These are phyloP conservation scores for Syndactyla subalaris DNA, from an alignment of 2,797 vertebrate genomes.

Conservation along the genomic window DNA sequence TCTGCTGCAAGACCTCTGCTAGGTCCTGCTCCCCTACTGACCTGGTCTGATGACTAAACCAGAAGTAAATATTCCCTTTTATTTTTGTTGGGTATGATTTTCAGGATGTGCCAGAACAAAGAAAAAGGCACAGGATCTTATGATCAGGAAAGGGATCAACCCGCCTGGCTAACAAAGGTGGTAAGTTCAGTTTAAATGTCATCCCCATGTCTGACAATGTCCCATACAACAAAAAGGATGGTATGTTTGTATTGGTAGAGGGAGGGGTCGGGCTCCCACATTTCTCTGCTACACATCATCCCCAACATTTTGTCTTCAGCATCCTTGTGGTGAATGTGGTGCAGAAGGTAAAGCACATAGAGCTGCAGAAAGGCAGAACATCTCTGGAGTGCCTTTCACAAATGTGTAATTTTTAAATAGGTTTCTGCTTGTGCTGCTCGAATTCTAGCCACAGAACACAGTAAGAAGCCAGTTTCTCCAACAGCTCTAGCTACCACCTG, in stretches of 20 bases:
- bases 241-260: neutral
- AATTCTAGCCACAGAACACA: neutral
- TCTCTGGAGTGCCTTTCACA: neutral
- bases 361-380: neutral
- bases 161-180: neutral
- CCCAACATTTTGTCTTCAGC: neutral
- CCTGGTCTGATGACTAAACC: neutral
- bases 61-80: neutral
- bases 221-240: neutral
- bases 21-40: neutral
- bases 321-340: neutral
- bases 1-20: neutral
- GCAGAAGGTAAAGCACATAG: neutral
- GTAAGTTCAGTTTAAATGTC: neutral
- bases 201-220: neutral
- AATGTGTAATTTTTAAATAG: neutral
- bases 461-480: neutral
- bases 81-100: neutral
- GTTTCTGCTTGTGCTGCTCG: neutral
- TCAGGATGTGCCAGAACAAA: neutral
- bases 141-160: neutral
- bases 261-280: neutral
- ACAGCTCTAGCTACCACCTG: neutral
- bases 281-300: neutral
- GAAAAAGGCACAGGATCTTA: neutral